Evolutionary conservation across 2,113 vertebrate species (phyloP), one percentile per base, ranked within the genome.

Genomic region (Malurus melanocephalus): DNA sequence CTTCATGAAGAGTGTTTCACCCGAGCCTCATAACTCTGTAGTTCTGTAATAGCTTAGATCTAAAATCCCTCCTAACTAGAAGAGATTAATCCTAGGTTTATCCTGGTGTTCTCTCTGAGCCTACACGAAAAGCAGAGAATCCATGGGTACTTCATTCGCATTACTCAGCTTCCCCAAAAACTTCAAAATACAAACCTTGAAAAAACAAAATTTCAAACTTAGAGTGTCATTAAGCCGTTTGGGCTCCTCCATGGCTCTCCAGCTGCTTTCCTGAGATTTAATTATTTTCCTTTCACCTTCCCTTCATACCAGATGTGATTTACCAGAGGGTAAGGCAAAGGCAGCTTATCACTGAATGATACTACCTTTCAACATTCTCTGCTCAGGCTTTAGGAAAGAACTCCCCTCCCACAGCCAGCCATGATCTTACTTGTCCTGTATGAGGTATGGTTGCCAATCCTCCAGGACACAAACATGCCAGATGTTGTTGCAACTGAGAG

Each of bases 301-400:
- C 10, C 59, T 67, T 64, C 56, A 4, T 32, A 53, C 5, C 1
- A 1, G 4, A 16, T 59, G 11, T 48, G 35, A 52, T 72, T 87
- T 79, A 49, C 75, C 76, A 57, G 76, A 78, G 66, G 57, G 77
- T 24, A 60, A 90, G 38, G 60, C 56, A 78, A 15, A 56, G 80
- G 65, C 33, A 93, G 32, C 40, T 91, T 88, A 68, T 87, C 80
- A 73, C 71, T 8, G 3, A 77, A 77, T 91, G 62, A 87, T 87
- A 69, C 86, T 88, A 52, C 84, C 48, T 92, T 91, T 92, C 83
- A 85, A 77, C 38, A 60, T 56, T 61, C 67, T 46, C 62, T 76
- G 38, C 69, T 88, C 65, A 73, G 82, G 52, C 32, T 64, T 73
- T 35, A 65, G 38, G 55, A 85, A 73, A 74, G 23, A 38, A 22